Evolutionary conservation across 2,888 invertebrate species (phyloP), one percentile per base, ranked within the genome.

Genomic region (Sepiola atlantica): DNA sequence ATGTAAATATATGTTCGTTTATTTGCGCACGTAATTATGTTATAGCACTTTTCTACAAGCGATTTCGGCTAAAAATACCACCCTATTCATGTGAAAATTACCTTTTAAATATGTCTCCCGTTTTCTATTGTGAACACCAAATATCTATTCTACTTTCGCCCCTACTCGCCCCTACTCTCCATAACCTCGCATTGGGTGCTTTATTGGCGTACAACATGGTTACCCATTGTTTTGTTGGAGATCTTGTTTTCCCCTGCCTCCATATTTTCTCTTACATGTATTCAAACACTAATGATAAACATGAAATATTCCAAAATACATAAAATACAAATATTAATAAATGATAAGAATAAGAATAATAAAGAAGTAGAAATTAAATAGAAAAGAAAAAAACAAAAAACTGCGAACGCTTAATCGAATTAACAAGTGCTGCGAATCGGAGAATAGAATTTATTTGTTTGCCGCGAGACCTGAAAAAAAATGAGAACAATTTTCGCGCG

Each of bases 371-470:
- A 45, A 45, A 45, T 45, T 45, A 45, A 45, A 45, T 45, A 45
- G 45, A 77, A 77, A n/a, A 61, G 3, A 77, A n/a, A 32, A 77
- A 77, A 77, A 14, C n/a, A n/a, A n/a, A 14, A n/a, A 77, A n/a
- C n/a, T 16, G 16, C 32, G 77, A 32, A 77, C 1, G n/a, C 77
- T 77, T 77, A 77, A 77, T 77, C 32, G n/a, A 77, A 77, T 77
- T 77, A 77, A 77, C 77, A 77, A 77, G n/a, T 77, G 77, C 77
- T 77, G 77, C 16, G n/a, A 77, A 77, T 77, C 32, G 77, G 10
- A 32, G 77, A 77, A 77, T 77, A 77, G 77, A 77, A 77, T 77
- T 77, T 77, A n/a, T 77, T 77, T 77, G 18, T 77, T 77, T 77
- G 77, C 77, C 77, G 77, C 77, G n/a, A 32, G 77, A n/a, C 28